Percentiles rank a stretch among this genome's conserved stretches.
Evolutionary conservation across 1,140 invertebrate species (phyloP).

Genomic region (Mactra quadrangularis): DNA sequence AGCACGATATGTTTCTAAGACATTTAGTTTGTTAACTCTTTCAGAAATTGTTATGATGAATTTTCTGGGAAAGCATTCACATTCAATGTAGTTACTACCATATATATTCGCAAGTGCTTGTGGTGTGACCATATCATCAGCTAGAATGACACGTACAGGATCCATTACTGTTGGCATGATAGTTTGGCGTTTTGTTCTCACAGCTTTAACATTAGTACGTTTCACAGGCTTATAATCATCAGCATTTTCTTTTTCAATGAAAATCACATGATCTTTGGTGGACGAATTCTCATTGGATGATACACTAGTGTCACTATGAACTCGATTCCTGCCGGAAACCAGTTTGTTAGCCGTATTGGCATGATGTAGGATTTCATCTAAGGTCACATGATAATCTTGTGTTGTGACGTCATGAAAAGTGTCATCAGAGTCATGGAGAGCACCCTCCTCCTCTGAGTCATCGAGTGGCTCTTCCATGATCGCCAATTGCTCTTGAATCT

Average conservation of each 20-base stretch:
- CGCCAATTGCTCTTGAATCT: conserved; percentile 27
- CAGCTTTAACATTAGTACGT: too few relatives aligned
- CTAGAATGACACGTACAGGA: conserved; percentile 28
- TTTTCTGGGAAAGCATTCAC: conserved; percentile 57
- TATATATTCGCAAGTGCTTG: background rate
- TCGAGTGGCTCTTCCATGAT: conserved; percentile 15
- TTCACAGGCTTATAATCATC: background rate
- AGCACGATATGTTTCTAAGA: background rate
- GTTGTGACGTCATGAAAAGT: background rate
- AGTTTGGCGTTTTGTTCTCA: background rate
- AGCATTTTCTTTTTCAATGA: background rate
- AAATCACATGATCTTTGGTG: conserved; percentile 7
- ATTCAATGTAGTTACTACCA: conserved; percentile 22
- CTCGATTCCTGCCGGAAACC: background rate
- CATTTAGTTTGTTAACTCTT: background rate
- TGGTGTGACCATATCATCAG: conserved; percentile 9
- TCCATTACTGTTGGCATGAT: background rate
- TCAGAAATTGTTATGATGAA: conserved; percentile 50
- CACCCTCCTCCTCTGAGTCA: conserved; percentile 47
- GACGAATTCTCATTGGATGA: background rate
- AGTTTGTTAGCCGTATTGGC: conserved; percentile 26
- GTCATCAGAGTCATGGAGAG: conserved; percentile 21
- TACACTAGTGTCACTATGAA: background rate
- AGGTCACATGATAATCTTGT: background rate
- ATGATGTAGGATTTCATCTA: conserved; percentile 38